A percentile compares a stretch with the other conserved stretches of the same genome.
Evolutionary conservation across 2,888 invertebrate species (phyloP).

Genomic region (Drosophila fungiperda): DNA sequence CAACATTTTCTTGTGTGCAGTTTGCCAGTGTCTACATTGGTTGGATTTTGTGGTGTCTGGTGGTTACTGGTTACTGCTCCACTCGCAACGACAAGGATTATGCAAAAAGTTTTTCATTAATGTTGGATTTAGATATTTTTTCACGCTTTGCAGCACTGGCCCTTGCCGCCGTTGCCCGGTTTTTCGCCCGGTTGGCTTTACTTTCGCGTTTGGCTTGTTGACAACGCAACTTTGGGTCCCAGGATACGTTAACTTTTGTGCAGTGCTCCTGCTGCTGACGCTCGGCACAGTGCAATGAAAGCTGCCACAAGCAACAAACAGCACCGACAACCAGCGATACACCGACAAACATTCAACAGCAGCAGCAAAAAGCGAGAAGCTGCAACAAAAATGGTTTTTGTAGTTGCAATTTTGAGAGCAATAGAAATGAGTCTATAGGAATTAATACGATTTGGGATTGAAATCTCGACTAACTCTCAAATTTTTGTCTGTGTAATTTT

Average conservation of each 20-base stretch:
- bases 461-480: neutral
- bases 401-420: conserved; percentile 31
- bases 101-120: conserved; percentile 84
- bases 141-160: conserved; percentile 64
- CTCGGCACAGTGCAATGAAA: conserved; percentile 69
- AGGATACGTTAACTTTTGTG: conserved; percentile 79
- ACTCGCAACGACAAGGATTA: conserved; percentile 73
- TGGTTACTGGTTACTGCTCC: conserved; percentile 10
- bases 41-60: conserved; percentile 32
- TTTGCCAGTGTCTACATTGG: conserved; percentile 56
- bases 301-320: conserved; percentile 71
- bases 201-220: conserved; percentile 67
- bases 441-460: conserved; percentile 41
- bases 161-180: conserved; percentile 38
- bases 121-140: conserved; percentile 82
- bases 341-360: conserved; percentile 59
- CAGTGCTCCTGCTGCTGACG: conserved; percentile 34
- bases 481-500: neutral
- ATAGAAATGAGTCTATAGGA: conserved; percentile 34
- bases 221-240: conserved; percentile 77
- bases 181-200: conserved; percentile 62
- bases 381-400: conserved; percentile 37
- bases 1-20: conserved; percentile 54
- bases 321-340: conserved; percentile 46
- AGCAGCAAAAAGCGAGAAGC: conserved; percentile 21